Percentiles rank a stretch among this genome's conserved stretches.
These are phyloP conservation scores for Lasioglossum marginatum DNA, from an alignment of 2,888 invertebrate genomes.

Conservation along the genomic window DNA sequence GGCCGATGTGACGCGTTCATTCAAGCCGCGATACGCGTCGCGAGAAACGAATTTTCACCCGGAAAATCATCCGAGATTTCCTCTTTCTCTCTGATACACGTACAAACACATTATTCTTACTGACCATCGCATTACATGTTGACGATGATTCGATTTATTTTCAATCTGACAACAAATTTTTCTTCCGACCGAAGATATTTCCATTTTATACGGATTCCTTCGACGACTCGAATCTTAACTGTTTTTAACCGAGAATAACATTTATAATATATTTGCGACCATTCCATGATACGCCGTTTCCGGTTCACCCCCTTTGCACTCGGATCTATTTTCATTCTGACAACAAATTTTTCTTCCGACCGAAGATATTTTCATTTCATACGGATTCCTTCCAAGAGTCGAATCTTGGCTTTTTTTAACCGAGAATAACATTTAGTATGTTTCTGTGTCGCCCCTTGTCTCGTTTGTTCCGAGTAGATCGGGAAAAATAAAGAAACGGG, in stretches of 20 bases:
- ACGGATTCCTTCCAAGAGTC: too few relatives aligned
- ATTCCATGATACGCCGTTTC: too few relatives aligned
- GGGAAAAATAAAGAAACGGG: not conserved
- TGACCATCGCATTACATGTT: not conserved
- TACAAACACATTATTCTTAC: not conserved
- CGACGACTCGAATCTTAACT: too few relatives aligned
- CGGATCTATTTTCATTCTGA: not conserved
- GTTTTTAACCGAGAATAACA: not conserved
- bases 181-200: not conserved
- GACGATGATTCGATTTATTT: not conserved
- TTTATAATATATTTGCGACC: too few relatives aligned
- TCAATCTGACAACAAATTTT: not conserved
- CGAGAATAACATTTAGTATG: not conserved
- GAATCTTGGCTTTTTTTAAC: not conserved
- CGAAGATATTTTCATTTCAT: too few relatives aligned
- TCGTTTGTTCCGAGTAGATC: too few relatives aligned
- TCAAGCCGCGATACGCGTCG: not conserved
- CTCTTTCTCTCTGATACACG: not conserved
- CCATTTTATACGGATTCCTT: too few relatives aligned
- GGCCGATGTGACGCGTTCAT: constrained; percentile 13
- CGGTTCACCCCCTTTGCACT: too few relatives aligned
- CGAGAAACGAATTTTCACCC: not conserved
- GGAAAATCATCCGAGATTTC: not conserved
- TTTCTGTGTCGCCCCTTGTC: not conserved
- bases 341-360: too few relatives aligned